Percentiles rank a stretch among this genome's conserved stretches.
These are phyloP conservation scores for Escarpia spicata DNA, from an alignment of 2,888 invertebrate genomes.

Conservation along the genomic window DNA sequence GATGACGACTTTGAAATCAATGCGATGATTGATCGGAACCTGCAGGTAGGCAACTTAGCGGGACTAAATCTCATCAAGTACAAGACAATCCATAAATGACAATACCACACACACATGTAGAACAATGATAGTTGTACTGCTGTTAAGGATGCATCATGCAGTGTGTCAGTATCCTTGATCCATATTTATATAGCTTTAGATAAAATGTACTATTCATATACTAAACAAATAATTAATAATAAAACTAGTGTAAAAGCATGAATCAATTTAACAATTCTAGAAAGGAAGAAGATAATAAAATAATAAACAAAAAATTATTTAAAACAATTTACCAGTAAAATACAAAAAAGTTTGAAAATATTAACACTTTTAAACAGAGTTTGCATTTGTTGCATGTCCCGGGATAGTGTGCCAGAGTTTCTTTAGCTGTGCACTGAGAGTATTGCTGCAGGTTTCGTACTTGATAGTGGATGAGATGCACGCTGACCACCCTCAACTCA, in stretches of 20 bases:
- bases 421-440: no score
- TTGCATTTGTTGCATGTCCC: no score
- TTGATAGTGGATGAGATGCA: constrained; percentile 95
- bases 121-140: no score
- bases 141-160: not conserved
- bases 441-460: constrained; percentile 79
- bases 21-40: constrained; percentile 46
- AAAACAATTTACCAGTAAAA: no score
- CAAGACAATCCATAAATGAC: not conserved
- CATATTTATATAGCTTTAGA: not conserved
- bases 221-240: no score
- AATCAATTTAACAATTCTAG: no score
- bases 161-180: not conserved
- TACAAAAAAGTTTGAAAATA: no score
- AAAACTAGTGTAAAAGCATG: no score
- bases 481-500: constrained; percentile 86
- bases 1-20: constrained; percentile 65
- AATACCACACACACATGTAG: not conserved
- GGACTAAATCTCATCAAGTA: not conserved
- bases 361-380: no score
- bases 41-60: constrained; percentile 36
- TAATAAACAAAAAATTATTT: no score
- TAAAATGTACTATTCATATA: not conserved
- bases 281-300: no score
- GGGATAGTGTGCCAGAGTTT: no score